Evolutionary conservation across 2,113 vertebrate genomes (phyloP).

Genomic region (Pithys albifrons): DNA sequence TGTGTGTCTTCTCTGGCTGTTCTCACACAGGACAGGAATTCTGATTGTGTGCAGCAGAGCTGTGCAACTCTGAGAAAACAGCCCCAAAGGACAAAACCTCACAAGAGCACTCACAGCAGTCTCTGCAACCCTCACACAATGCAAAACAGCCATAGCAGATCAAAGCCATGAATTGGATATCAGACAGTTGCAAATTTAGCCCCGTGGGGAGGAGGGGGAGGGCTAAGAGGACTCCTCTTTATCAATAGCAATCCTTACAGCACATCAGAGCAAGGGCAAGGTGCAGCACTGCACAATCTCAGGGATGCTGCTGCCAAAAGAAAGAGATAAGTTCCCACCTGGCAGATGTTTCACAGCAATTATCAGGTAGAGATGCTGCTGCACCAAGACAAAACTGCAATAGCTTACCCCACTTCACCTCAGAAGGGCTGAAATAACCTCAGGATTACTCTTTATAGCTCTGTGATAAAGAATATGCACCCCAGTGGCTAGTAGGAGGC

Average conservation of each 20-base stretch:
- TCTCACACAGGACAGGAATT: background rate
- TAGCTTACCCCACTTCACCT: background rate
- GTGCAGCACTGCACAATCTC: background rate
- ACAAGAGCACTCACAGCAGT: background rate
- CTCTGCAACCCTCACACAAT: fast-evolving
- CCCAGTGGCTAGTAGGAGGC: background rate
- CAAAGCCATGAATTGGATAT: background rate
- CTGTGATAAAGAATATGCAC: background rate
- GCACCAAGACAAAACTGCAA: background rate
- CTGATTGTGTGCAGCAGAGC: background rate
- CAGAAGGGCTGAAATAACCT: background rate
- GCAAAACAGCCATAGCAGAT: background rate
- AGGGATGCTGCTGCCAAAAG: background rate
- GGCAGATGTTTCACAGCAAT: background rate
- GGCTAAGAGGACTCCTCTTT: background rate
- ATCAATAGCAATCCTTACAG: background rate
- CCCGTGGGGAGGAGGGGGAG: background rate
- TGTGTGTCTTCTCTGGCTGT: background rate
- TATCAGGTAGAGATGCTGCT: background rate
- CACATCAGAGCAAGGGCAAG: fast-evolving
- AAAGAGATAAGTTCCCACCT: background rate
- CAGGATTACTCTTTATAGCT: background rate
- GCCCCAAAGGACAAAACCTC: background rate
- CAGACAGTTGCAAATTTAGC: background rate
- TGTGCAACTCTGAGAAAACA: background rate